Evolutionary conservation across 2,797 vertebrate genomes (phyloP), one percentile per base, ranked within the genome.

Genomic region (Dallia pectoralis): DNA sequence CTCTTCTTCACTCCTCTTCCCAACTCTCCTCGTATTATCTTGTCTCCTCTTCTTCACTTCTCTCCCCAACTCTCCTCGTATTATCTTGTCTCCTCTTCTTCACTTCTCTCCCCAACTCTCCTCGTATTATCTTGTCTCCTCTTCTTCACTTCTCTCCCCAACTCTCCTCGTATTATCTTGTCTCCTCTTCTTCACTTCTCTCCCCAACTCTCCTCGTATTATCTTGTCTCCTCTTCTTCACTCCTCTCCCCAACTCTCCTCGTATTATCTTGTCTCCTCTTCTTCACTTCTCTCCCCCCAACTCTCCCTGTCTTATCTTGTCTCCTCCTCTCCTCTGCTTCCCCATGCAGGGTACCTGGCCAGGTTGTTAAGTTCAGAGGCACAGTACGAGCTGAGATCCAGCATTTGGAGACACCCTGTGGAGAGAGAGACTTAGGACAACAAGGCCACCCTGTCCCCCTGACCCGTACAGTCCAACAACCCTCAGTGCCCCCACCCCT

Each of bases 321-420:
- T 44, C 33, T 15, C 36, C 33, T 4, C 65, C 33, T 15, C n/a
- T 61, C n/a, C 40, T 72, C 63, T 9, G 64, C 25, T 63, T 40
- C 49, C 72, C 27, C 70, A 18, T 25, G 49, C 19, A 99, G 97
- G 83, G 88, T 91, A 76, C 89, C 91, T 71, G 91, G 89, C 83
- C 94, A 87, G 66, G 92, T 86, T 74, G 91, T 87, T 69, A 88
- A 93, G 73, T 87, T 93, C 73, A 94, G 92, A 90, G 86, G 74
- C 32, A 65, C 81, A 36, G 63, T 87, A 79, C 80, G 85, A 48
- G 69, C 90, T 85, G 91, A 91, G 85, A 93, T 91, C 77, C 92
- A 91, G 40, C 83, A 90, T 2, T 81, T 91, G 65, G 86, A 92
- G 32, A 92, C 87, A 79, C 74, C 92, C 63, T 77, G 84, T 63